These are phyloP conservation scores for Endomychus coccineus DNA, from an alignment of 2,888 invertebrate genomes.

Conservation along the genomic window DNA sequence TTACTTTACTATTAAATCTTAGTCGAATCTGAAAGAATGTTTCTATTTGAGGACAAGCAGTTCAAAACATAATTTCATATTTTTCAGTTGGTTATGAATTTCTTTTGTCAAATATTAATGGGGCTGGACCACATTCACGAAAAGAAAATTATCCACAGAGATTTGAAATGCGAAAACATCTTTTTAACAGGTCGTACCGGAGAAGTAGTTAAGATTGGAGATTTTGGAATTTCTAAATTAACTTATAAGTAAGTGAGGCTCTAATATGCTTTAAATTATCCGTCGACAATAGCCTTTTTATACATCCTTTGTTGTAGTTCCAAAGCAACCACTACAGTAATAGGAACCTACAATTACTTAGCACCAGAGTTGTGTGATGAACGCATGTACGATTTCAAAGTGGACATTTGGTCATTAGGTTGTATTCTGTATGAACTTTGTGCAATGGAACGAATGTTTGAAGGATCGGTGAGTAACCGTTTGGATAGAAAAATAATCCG, in stretches of 20 bases:
- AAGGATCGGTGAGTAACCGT: constrained; percentile 54
- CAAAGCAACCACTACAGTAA: constrained; percentile 55
- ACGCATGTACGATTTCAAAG: constrained; percentile 67
- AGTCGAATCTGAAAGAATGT: too few species aligned
- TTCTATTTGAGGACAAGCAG: too few species aligned
- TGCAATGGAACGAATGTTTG: constrained; percentile 65
- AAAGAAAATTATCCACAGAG: constrained; percentile 71
- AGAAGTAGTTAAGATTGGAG: constrained; percentile 70
- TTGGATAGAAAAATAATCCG: too few species aligned
- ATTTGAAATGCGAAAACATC: constrained; percentile 80
- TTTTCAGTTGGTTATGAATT: constrained; percentile 58
- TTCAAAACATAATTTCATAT: too few species aligned
- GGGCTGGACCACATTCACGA: constrained; percentile 76
- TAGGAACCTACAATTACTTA: constrained; percentile 76
- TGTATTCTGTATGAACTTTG: constrained; percentile 77
- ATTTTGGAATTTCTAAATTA: constrained; percentile 78
- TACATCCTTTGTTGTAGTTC: constrained; percentile 47
- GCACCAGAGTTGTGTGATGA: constrained; percentile 80
- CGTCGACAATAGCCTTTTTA: too few species aligned
- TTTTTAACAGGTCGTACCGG: constrained; percentile 62
- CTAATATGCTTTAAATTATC: too few species aligned
- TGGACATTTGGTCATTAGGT: constrained; percentile 82
- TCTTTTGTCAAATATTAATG: constrained; percentile 65
- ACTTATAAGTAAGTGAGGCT: constrained; percentile 54
- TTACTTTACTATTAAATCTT: too few species aligned